Conservation (phyloP, 2,113 vertebrate species). For the Leptobrachium ailaonicum region DNA sequence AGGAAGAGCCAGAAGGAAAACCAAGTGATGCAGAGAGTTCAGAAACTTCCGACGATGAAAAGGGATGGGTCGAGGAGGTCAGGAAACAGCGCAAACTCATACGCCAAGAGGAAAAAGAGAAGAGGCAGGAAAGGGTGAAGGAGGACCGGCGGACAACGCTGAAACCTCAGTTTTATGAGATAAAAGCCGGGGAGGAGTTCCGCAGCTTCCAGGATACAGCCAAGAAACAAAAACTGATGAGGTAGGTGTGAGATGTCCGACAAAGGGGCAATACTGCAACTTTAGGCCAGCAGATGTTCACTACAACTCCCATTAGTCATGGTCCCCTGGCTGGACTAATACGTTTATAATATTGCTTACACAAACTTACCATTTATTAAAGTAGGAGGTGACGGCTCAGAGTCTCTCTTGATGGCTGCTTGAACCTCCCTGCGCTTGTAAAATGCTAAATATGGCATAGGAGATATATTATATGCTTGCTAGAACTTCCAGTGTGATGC, state of each 20-base stretch:
- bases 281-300: background rate
- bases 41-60: slow-evolving; percentile 94
- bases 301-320: background rate
- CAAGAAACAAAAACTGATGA: slow-evolving; percentile 87
- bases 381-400: no score
- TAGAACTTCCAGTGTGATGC: no score
- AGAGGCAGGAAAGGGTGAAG: slow-evolving; percentile 71
- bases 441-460: no score
- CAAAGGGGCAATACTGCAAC: background rate
- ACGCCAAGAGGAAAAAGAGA: slow-evolving; percentile 76
- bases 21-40: slow-evolving; percentile 91
- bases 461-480: no score
- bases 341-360: no score
- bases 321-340: no score
- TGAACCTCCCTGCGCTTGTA: no score
- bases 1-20: slow-evolving; percentile 88
- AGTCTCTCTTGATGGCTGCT: no score
- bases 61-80: slow-evolving; percentile 95
- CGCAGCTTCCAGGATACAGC: slow-evolving; percentile 86
- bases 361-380: no score
- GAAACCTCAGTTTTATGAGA: slow-evolving; percentile 93
- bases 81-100: slow-evolving; percentile 88
- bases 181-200: slow-evolving; percentile 95
- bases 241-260: slow-evolving; percentile 70
- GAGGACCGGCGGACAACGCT: slow-evolving; percentile 82